Percentiles rank a stretch among this genome's conserved stretches.
Evolutionary conservation across 2,888 invertebrate species (phyloP).

Genomic region (Leucozona laternaria): DNA sequence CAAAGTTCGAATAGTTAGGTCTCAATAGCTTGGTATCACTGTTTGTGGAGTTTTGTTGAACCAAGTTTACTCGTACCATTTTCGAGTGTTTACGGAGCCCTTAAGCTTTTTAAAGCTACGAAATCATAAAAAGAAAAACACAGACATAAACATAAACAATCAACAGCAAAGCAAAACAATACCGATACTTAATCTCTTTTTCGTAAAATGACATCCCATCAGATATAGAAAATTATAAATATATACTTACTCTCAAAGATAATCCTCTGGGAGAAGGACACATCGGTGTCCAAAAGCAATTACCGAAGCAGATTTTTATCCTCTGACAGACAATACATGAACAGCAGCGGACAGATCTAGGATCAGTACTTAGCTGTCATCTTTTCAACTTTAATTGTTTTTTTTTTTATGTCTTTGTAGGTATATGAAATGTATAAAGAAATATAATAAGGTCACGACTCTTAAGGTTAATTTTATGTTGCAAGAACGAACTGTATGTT

Average conservation of each 20-base stretch:
- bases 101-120: too few relatives aligned
- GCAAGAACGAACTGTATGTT: neutral
- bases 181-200: slow-evolving; percentile 56
- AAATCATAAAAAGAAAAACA: too few relatives aligned
- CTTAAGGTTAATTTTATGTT: neutral
- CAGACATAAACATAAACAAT: too few relatives aligned
- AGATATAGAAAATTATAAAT: slow-evolving; percentile 9
- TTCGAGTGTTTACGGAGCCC: too few relatives aligned
- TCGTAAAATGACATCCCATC: slow-evolving; percentile 54
- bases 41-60: too few relatives aligned
- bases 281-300: slow-evolving; percentile 69
- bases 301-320: slow-evolving; percentile 62
- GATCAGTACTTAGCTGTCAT: slow-evolving; percentile 60
- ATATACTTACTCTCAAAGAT: slow-evolving; percentile 40
- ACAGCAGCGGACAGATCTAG: neutral
- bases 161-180: slow-evolving; percentile 61
- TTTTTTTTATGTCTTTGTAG: neutral
- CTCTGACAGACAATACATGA: slow-evolving; percentile 32
- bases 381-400: slow-evolving; percentile 42
- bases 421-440: neutral
- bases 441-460: neutral
- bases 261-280: slow-evolving; percentile 58
- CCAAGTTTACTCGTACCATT: too few relatives aligned
- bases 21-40: too few relatives aligned
- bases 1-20: too few relatives aligned